Conservation (phyloP, 2,888 invertebrate genomes). For the Hermaeophaga mercurialis region DNA sequence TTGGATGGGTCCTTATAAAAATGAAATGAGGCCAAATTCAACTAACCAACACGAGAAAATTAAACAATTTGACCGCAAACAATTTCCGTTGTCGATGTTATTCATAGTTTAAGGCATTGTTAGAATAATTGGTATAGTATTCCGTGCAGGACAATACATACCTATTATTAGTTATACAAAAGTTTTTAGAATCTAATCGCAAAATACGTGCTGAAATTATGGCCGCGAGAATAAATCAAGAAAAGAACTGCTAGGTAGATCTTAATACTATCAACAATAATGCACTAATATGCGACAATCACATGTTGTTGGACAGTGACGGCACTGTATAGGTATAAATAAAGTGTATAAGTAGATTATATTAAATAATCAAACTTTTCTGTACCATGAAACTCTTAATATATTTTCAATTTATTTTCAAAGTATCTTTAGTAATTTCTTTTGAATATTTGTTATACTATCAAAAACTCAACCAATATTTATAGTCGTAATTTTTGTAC, state of each 20-base stretch:
- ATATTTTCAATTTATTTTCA: no score
- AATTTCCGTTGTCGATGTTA: slow-evolving; percentile 17
- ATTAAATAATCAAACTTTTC: no score
- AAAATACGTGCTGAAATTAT: not conserved
- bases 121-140: slow-evolving; percentile 13
- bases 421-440: no score
- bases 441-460: no score
- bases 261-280: slow-evolving; percentile 1
- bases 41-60: slow-evolving; percentile 17
- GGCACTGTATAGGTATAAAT: no score
- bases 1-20: not conserved
- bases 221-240: not conserved
- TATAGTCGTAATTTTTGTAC: no score
- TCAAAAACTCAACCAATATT: no score
- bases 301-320: not conserved
- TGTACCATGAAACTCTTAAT: no score
- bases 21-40: slow-evolving; percentile 20
- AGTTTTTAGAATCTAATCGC: not conserved
- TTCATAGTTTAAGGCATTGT: slow-evolving; percentile 18
- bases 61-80: slow-evolving; percentile 20
- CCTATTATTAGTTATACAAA: not conserved
- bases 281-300: not conserved
- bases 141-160: not conserved
- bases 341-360: no score
- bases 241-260: not conserved